Evolutionary conservation across 2,888 invertebrate genomes (phyloP).

Genomic region (Conops quadrifasciatus): DNA sequence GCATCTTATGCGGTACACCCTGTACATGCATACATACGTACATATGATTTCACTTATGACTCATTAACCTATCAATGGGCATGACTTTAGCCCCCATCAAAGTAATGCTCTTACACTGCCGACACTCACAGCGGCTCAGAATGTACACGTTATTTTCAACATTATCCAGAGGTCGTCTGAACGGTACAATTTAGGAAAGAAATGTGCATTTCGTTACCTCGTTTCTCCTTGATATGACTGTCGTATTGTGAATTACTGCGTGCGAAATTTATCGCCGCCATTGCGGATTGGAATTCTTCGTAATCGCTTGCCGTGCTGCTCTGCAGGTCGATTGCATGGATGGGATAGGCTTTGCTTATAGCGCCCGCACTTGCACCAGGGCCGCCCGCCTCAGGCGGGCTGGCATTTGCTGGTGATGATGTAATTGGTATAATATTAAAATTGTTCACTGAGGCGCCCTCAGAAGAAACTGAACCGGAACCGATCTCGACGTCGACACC

Average conservation of each 20-base stretch:
- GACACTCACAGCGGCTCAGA: too few species aligned
- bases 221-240: slow-evolving; percentile 84
- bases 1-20: too few species aligned
- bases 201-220: slow-evolving; percentile 71
- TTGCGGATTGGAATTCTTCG: slow-evolving; percentile 70
- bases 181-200: slow-evolving; percentile 1
- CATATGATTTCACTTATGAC: too few species aligned
- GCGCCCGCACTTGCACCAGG: slow-evolving; percentile 49
- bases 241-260: slow-evolving; percentile 86
- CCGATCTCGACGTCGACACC: not conserved
- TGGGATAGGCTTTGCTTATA: slow-evolving; percentile 57
- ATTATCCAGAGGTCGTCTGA: not conserved
- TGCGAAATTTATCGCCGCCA: slow-evolving; percentile 75
- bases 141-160: too few species aligned
- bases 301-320: slow-evolving; percentile 56
- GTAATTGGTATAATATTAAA: slow-evolving; percentile 56
- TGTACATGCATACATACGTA: too few species aligned
- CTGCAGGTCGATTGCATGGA: slow-evolving; percentile 50
- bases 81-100: too few species aligned
- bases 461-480: too few species aligned
- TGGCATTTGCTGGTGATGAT: slow-evolving; percentile 13
- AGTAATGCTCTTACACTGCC: too few species aligned
- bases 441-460: slow-evolving; percentile 56
- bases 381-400: slow-evolving; percentile 29
- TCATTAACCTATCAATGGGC: too few species aligned